Conservation (phyloP, 2,797 vertebrate species). For the Lutjanus campechanus region DNA sequence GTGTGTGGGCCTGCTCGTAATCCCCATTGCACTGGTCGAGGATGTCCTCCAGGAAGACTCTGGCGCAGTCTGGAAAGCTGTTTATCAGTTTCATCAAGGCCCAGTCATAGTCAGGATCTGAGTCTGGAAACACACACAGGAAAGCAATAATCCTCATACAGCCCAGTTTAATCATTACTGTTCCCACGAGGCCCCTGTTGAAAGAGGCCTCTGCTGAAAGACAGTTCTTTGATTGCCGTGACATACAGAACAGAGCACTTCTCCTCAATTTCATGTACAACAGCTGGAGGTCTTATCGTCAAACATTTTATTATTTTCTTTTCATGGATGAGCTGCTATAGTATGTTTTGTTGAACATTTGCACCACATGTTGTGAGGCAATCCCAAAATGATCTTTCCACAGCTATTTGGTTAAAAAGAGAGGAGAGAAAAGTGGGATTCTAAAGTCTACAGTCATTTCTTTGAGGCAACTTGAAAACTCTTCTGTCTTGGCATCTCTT, state of each 20-base stretch:
- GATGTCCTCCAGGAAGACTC: constrained; percentile 76
- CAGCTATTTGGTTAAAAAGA: constrained; percentile 56
- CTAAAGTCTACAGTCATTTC: constrained; percentile 31
- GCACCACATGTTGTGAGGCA: constrained; percentile 15
- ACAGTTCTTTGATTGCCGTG: constrained; percentile 8
- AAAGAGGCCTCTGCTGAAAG: constrained; percentile 18
- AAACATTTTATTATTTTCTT: constrained; percentile 12
- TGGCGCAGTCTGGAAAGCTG: constrained; percentile 66
- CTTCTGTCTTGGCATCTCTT: constrained; percentile 45
- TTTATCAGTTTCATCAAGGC: constrained; percentile 73
- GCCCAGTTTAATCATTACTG: constrained; percentile 14
- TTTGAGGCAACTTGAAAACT: constrained; percentile 43
- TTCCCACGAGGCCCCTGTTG: constrained; percentile 1
- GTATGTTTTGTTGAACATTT: constrained; percentile 13
- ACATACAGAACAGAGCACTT: neutral
- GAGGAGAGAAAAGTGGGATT: constrained; percentile 37
- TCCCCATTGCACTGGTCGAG: constrained; percentile 74
- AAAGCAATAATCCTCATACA: constrained; percentile 25
- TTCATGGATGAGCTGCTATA: neutral
- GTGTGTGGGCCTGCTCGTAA: constrained; percentile 68
- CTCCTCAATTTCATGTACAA: constrained; percentile 8
- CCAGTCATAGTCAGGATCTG: constrained; percentile 61
- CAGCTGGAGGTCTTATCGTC: neutral
- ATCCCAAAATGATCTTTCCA: constrained; percentile 35
- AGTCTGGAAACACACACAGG: constrained; percentile 59